Base-by-base conservation (phyloP, 2,797 vertebrate species). In the Micropoecilia bifurca region DNA sequence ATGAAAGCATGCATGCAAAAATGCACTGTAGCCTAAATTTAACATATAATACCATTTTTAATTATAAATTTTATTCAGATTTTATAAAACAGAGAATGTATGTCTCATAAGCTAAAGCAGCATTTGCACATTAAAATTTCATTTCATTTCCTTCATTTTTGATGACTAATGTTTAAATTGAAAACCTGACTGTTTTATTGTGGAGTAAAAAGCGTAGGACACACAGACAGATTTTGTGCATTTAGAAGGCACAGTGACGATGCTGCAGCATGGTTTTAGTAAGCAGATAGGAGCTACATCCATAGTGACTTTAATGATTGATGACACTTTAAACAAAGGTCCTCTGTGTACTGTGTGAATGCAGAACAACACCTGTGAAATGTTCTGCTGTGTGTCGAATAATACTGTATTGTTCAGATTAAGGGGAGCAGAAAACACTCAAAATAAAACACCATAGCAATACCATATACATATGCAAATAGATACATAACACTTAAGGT, bases 1-100 rank as follows among this genome's bases (percentile, higher is more conserved):
- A 90, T 92, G 86, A 90, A 89, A 88, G 84, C 88, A 76, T 48
- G 82, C 84, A 83, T 83, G 76, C 81, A 85, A 68, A 45, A 77
- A 87, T 80, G 75, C 5, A 75, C 80, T 72, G 85, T 55, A 61
- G 48, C 76, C 86, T 83, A 88, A 90, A 91, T 82, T 81, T 85
- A 90, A 80, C 75, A 80, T 80, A 87, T 85, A 91, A 89, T 92
- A 83, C 18, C 78, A 63, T 85, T 90, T 88, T 85, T 87, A 88
- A 87, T 79, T 83, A 53, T 77, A 79, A 80, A 76, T 86, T 83
- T 82, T 80, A 79, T 87, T 88, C 79, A 66, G 14, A 63, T 33
- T 14, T 63, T 9, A 63, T 20, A 36, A 59, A 59, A 36, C 3
- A 36, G 30, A 63, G 2, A 63, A 18, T 36, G 30, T 30, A 30